These are phyloP conservation scores for Astropecten irregularis DNA, from an alignment of 53 echinoderm and acorn worm genomes.

Conservation along the genomic window DNA sequence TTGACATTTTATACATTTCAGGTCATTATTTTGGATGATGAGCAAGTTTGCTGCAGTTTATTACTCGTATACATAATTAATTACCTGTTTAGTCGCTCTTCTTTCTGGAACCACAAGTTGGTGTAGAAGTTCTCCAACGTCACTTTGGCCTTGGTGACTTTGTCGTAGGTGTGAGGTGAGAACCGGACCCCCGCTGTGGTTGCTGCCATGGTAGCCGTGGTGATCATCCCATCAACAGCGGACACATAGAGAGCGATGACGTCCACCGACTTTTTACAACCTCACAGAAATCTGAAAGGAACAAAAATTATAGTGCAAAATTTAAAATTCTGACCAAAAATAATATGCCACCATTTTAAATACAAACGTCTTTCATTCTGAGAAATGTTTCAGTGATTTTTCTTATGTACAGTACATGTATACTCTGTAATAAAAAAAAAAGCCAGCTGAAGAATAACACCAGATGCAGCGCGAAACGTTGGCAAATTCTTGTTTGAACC, in stretches of 20 bases:
- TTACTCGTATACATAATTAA: too few species aligned
- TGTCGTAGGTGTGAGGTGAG: conserved; percentile 72
- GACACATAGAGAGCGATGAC: background rate
- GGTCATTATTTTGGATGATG: too few species aligned
- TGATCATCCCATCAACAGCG: conserved; percentile 15
- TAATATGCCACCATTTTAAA: background rate
- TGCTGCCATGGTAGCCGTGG: conserved; percentile 23
- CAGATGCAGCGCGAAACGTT: background rate
- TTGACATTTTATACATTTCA: too few species aligned
- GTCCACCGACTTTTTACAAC: background rate
- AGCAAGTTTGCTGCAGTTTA: too few species aligned
- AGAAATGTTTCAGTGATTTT: background rate
- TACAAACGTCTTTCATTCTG: background rate
- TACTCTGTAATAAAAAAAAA: background rate
- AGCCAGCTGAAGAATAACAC: background rate
- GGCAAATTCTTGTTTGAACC: background rate
- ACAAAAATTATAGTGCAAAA: background rate
- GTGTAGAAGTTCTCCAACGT: conserved; percentile 86
- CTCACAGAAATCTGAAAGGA: background rate
- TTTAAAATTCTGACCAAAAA: background rate
- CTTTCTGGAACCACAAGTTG: conserved; percentile 80
- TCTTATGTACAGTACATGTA: background rate
- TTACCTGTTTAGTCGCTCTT: conserved; percentile 85
- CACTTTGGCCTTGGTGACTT: conserved; percentile 89
- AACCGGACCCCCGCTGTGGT: conserved; percentile 33